These are phyloP conservation scores for Drosophila differens DNA, from an alignment of 2,888 invertebrate species.

Conservation along the genomic window DNA sequence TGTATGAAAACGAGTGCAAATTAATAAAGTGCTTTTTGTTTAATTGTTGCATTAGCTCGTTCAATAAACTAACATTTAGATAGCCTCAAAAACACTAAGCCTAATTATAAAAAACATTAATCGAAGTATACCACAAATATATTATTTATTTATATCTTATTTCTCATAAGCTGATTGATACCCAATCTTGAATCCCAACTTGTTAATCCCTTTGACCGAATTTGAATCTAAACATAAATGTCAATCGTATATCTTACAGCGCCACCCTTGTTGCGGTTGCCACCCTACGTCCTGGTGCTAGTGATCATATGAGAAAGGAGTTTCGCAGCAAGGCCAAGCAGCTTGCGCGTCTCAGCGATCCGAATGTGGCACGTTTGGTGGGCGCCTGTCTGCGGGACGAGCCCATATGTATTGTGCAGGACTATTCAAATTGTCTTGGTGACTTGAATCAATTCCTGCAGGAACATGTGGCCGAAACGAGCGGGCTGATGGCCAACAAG, in stretches of 20 bases:
- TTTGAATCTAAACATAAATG: background rate
- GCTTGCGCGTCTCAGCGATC: constrained; percentile 89
- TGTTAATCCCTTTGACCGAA: background rate
- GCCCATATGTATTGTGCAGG: constrained; percentile 91
- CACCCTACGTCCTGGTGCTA: constrained; percentile 88
- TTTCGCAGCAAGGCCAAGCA: constrained; percentile 91
- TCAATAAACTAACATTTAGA: background rate
- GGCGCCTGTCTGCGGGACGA: constrained; percentile 91
- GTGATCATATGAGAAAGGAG: constrained; percentile 88
- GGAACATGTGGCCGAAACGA: constrained; percentile 91
- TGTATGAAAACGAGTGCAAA: too few relatives aligned
- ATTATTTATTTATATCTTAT: background rate
- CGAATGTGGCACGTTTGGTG: constrained; percentile 90
- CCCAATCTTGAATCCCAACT: background rate
- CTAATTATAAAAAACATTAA: background rate
- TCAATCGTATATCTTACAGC: constrained; percentile 53
- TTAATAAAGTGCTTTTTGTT: background rate
- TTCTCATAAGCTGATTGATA: background rate
- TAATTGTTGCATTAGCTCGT: background rate
- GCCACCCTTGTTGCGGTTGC: constrained; percentile 90
- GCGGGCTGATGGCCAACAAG: constrained; percentile 86
- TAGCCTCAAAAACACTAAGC: background rate
- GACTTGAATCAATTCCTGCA: constrained; percentile 94
- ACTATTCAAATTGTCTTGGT: constrained; percentile 88
- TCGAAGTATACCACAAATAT: background rate